Base-by-base conservation (phyloP, 1,140 invertebrate genomes). In the Globodera ellingtonae region DNA sequence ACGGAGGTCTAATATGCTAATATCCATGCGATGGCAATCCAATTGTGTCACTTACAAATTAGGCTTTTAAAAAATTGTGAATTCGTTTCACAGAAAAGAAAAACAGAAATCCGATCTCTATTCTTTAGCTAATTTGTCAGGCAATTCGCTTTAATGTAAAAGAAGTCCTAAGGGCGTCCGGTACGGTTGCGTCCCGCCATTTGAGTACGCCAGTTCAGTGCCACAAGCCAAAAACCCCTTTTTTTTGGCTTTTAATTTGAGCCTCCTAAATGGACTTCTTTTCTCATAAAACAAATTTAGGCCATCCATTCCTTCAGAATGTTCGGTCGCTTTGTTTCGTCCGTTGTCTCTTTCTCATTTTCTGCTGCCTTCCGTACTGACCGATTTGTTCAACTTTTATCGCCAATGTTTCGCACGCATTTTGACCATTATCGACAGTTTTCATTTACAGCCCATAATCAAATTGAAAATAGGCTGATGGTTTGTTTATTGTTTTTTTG, bases 381-480 rank as follows among this genome's bases (percentile, higher is more conserved):
- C 1, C 56, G 15, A 62, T 62, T 62, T 18, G 13, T 62, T 6
- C 56, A 62, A 62, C 10, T 18, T 18, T 18, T 62, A 6, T 62
- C 56, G 5, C 56, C 56, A 62, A 62, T 6, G 10, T 18, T 62
- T 6, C 18, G 56, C 56, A 18, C 13, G 10, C 56, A 13, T 18
- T 18, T 62, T 15, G 56, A 62, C 10, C 15, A 18, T 62, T 62
- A 18, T 18, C 56, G 56, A 62, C 56, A 62, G 5, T 62, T 62
- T 62, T 62, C 56, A 18, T 44, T 70, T 70, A 44, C 67, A 47
- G 21, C n/a, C 24, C 67, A 70, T 15, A 70, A 70, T 70, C 46
- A 15, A n/a, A 7, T 35, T 13, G 67, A 70, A 13, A 18, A 44
- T 18, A 44, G 24, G 7, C 35, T 70, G 35, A 70, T 70, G 67